Evolutionary conservation across 2,888 invertebrate genomes (phyloP).

Genomic region (Brachypterus glaber): DNA sequence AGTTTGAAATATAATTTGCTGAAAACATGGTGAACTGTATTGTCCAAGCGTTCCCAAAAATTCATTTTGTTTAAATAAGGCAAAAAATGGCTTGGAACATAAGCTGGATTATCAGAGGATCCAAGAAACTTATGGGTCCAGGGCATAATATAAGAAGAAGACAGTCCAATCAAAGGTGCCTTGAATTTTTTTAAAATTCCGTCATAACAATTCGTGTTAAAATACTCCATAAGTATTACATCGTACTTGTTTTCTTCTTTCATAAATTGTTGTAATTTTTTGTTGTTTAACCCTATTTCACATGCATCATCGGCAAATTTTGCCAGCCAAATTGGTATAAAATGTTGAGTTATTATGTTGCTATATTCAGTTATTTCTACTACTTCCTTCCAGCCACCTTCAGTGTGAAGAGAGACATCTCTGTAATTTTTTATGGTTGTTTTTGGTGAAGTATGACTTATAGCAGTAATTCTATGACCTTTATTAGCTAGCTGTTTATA

Average conservation of each 20-base stretch:
- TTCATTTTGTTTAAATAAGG: slow-evolving; percentile 24
- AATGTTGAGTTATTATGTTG: slow-evolving; percentile 1
- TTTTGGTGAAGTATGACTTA: slow-evolving; percentile 53
- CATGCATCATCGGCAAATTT: slow-evolving; percentile 10
- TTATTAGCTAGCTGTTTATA: slow-evolving; percentile 49
- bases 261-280: neutral
- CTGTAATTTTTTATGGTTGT: slow-evolving; percentile 45
- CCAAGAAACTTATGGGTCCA: slow-evolving; percentile 40
- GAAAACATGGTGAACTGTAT: slow-evolving; percentile 17
- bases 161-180: slow-evolving; percentile 46
- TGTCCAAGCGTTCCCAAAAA: slow-evolving; percentile 25
- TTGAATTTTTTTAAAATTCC: slow-evolving; percentile 52
- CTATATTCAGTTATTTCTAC: neutral
- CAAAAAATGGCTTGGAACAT: slow-evolving; percentile 40
- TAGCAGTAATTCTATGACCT: slow-evolving; percentile 58
- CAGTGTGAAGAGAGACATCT: slow-evolving; percentile 33
- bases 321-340: neutral
- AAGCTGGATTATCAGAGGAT: slow-evolving; percentile 38
- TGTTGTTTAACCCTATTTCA: slow-evolving; percentile 7
- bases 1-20: slow-evolving; percentile 16
- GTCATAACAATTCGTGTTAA: slow-evolving; percentile 60
- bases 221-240: slow-evolving; percentile 49
- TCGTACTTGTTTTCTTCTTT: neutral
- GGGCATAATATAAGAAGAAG: slow-evolving; percentile 29
- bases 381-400: neutral